Conservation (phyloP, 2,888 invertebrate genomes). For the Tineola bisselliella region DNA sequence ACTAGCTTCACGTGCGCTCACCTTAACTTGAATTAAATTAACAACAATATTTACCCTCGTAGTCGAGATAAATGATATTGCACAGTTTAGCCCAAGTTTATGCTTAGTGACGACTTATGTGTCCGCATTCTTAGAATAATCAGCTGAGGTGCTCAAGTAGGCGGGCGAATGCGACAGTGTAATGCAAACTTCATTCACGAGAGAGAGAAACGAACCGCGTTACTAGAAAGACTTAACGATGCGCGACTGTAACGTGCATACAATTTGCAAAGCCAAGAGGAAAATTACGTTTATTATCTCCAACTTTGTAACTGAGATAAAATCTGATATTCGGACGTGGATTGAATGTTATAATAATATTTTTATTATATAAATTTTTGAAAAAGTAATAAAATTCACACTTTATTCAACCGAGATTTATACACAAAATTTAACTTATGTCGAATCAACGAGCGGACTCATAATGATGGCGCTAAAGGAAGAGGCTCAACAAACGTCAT, state of each 20-base stretch:
- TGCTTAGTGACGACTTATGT: constrained; percentile 55
- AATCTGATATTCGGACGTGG: neutral
- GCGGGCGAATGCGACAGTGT: constrained; percentile 23
- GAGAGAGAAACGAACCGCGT: constrained; percentile 30
- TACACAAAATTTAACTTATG: neutral
- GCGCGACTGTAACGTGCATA: constrained; percentile 27
- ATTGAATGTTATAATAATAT: too few species aligned
- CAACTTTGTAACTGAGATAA: neutral
- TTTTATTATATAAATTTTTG: too few species aligned
- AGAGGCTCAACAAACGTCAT: constrained; percentile 61
- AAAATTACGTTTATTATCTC: neutral
- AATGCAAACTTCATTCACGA: constrained; percentile 22
- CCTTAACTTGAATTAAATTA: constrained; percentile 62
- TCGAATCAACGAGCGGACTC: neutral
- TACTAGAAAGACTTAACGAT: constrained; percentile 32
- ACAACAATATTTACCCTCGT: constrained; percentile 64
- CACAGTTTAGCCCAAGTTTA: constrained; percentile 54
- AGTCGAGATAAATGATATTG: constrained; percentile 60
- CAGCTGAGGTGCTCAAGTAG: constrained; percentile 29
- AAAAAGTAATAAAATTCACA: neutral
- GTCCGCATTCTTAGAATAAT: constrained; percentile 50
- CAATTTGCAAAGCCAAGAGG: constrained; percentile 24
- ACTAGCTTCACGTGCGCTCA: constrained; percentile 37
- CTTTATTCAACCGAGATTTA: neutral
- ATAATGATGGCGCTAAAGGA: constrained; percentile 50